Conservation (phyloP, 2,113 vertebrate species). For the Corapipo altera region DNA sequence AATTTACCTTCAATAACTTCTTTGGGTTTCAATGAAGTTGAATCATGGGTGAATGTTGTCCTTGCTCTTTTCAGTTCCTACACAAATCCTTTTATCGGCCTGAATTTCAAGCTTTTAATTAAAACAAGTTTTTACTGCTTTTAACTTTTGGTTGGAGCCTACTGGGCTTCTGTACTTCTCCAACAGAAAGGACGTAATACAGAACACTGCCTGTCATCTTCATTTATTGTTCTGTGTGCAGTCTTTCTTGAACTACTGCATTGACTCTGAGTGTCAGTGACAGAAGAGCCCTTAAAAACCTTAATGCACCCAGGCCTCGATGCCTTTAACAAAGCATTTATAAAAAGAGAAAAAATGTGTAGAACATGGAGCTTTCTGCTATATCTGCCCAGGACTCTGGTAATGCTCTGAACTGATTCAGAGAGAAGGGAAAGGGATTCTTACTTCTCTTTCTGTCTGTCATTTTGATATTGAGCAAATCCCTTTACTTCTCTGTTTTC, state of each 20-base stretch:
- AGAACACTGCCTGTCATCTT: not conserved
- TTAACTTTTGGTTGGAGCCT: not conserved
- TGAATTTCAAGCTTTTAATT: constrained; percentile 29
- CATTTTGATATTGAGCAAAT: not conserved
- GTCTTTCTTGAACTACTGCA: not conserved
- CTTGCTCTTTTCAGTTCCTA: not conserved
- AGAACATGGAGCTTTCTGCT: not conserved
- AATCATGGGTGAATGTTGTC: not conserved
- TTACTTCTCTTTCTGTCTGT: not conserved
- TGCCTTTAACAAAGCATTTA: not conserved
- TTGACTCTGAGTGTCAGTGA: not conserved
- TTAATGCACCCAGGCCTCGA: not conserved
- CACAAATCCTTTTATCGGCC: not conserved
- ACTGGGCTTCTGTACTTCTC: not conserved
- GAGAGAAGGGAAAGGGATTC: not conserved
- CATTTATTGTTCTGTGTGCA: not conserved
- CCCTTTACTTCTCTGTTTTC: not conserved
- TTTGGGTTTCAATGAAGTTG: not conserved
- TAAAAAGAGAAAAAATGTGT: not conserved
- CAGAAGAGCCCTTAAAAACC: not conserved
- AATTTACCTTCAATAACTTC: not conserved
- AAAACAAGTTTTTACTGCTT: not conserved
- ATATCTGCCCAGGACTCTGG: not conserved
- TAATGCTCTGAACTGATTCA: not conserved
- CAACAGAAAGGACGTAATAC: not conserved